Evolutionary conservation across 53 echinoderm and acorn worm genomes (phyloP), one percentile per base, ranked within the genome.

Genomic region (Antedon mediterranea): DNA sequence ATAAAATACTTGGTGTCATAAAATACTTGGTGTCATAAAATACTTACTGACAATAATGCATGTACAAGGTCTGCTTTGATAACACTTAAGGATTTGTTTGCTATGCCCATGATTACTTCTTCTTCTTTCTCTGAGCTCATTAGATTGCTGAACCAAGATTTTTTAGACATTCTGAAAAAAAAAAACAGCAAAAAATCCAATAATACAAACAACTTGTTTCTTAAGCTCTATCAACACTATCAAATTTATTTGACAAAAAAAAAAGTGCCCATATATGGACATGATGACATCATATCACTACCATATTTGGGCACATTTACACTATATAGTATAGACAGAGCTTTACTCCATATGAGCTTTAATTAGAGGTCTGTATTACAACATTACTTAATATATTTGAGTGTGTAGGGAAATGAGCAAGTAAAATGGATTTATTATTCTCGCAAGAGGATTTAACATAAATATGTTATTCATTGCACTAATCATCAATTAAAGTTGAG

Each of bases 51-150:
- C 32, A 93, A 88, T 28, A 93, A 82, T 27, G 93, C 93, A 84
- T 93, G 93, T 31, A 90, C 88, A 28, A 93, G 76, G 73, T 94
- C 94, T 30, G 94, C 94, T 77, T 94, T 94, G 84, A 94, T 85
- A 4, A 89, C 84, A 43, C 88, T 86, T 27, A 94, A 79, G 0
- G 91, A 89, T 75, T 86, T 89, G 76, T 90, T 91, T 72, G 89
- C 79, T 80, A 94, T 85, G 30, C 88, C 85, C 81, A 94, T 91
- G 3, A 89, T 89, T 20, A 94, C 76, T 71, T 88, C 90, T 73
- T 94, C 94, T 30, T 71, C 86, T 37, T 90, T 75, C 20, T 94
- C 94, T 11, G 87, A 79, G 57, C 89, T 87, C 29, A 94, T 83
- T 72, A 94, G 81, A 71, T 85, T 94, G 72, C 94, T 90, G 43